phyloP scores from a whole-genome alignment of 1,140 invertebrate genomes.

The Littorina saxatilis region DNA sequence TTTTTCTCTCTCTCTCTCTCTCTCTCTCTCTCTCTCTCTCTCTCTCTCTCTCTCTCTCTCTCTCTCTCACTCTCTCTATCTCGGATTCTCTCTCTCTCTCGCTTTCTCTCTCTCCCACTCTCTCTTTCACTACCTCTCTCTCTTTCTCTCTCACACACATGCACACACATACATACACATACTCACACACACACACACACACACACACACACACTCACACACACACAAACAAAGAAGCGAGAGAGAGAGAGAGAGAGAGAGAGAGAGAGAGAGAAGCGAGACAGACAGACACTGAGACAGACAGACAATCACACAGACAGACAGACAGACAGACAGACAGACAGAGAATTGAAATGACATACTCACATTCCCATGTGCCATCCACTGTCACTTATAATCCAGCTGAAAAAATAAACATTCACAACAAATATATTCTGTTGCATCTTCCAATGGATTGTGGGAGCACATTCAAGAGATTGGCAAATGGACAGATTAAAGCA shows the following conservation, averaged over 20 bases:
- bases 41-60: background rate
- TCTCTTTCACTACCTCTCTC: background rate
- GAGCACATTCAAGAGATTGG: background rate
- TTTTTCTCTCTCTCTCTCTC: background rate
- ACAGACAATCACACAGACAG: too few relatives aligned
- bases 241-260: background rate
- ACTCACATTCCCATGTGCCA: constrained; percentile 72
- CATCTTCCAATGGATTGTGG: too few relatives aligned
- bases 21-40: background rate
- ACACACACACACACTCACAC: background rate
- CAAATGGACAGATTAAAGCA: background rate
- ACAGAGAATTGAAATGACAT: too few relatives aligned
- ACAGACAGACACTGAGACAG: too few relatives aligned
- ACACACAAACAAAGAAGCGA: background rate
- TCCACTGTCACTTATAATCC: constrained; percentile 66
- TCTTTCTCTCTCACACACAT: constrained; percentile 1
- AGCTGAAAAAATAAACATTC: constrained; percentile 65
- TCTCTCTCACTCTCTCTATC: background rate
- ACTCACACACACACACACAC: background rate
- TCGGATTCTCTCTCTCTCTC: constrained; percentile 2
- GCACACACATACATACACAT: background rate
- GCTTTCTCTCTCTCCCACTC: constrained; percentile 5
- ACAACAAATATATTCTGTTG: too few relatives aligned
- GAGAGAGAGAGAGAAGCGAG: background rate
- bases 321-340: too few relatives aligned